Conservation (phyloP, 2,797 vertebrate species). For the Natrix natrix region DNA sequence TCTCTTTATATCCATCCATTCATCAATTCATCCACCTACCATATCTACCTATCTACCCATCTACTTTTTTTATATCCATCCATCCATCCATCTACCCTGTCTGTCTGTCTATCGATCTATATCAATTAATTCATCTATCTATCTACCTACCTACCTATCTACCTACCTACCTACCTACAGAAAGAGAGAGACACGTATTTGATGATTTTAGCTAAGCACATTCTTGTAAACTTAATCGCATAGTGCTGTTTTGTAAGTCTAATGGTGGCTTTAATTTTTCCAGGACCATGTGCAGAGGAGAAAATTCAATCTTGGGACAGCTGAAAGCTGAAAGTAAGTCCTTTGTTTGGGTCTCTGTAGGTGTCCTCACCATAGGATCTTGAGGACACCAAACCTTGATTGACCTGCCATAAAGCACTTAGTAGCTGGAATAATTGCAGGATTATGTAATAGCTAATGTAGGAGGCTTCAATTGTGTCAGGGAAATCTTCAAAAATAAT, state of each 20-base stretch:
- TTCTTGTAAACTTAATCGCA: not conserved
- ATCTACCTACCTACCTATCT: too few species aligned
- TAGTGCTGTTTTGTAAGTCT: not conserved
- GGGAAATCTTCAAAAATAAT: not conserved
- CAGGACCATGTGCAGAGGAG: conserved; percentile 94
- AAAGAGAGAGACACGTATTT: conserved; percentile 9
- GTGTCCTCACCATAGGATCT: not conserved
- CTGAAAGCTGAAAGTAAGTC: conserved; percentile 86
- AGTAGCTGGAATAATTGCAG: not conserved
- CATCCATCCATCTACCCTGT: too few species aligned
- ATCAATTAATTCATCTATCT: too few species aligned
- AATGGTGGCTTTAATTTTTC: conserved; percentile 52
- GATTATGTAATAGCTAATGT: not conserved
- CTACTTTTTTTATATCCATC: too few species aligned
- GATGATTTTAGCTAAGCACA: conserved; percentile 26
- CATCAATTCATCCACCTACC: too few species aligned
- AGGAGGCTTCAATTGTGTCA: not conserved
- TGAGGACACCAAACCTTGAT: conserved; percentile 5
- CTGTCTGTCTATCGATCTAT: too few species aligned
- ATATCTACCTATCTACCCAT: too few species aligned
- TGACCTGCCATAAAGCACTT: rapidly evolving
- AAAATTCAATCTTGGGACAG: conserved; percentile 93
- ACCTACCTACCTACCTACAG: too few species aligned
- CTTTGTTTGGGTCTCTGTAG: conserved; percentile 13
- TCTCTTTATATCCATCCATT: too few species aligned